Evolutionary conservation across 64 coral and sea anemone species (phyloP).

Genomic region (Exaiptasia diaphana): DNA sequence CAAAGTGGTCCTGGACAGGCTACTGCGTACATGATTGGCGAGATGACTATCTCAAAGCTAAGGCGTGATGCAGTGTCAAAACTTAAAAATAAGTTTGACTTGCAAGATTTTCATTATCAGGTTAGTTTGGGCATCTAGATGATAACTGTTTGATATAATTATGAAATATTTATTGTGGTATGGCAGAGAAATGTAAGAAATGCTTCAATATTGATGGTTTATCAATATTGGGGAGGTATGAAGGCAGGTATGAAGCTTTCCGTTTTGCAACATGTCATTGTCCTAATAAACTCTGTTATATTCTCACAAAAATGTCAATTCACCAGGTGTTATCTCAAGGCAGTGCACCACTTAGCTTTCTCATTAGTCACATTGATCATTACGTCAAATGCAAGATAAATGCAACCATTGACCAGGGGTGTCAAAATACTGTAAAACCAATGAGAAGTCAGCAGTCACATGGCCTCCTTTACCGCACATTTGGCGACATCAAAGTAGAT

Average conservation of each 20-base stretch:
- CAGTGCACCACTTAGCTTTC: slow-evolving; percentile 63
- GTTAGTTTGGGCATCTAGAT: not conserved
- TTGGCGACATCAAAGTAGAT: too few species aligned
- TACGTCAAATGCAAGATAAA: slow-evolving; percentile 63
- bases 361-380: slow-evolving; percentile 59
- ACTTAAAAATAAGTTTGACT: slow-evolving; percentile 42
- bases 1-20: slow-evolving; percentile 85
- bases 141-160: not conserved
- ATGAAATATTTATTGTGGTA: not conserved
- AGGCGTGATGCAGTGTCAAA: slow-evolving; percentile 31
- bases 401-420: too few species aligned
- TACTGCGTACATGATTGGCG: slow-evolving; percentile 78
- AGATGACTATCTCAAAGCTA: slow-evolving; percentile 56
- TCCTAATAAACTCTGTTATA: too few species aligned
- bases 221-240: too few species aligned
- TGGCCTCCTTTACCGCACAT: too few species aligned
- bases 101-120: slow-evolving; percentile 89
- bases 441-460: too few species aligned
- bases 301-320: too few species aligned
- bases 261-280: too few species aligned
- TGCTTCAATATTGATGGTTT: too few species aligned
- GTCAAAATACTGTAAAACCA: too few species aligned
- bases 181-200: not conserved
- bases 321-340: slow-evolving; percentile 80
- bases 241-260: too few species aligned